Evolutionary conservation across 1,140 invertebrate genomes (phyloP), one percentile per base, ranked within the genome.

Genomic region (Ganaspis sp.): DNA sequence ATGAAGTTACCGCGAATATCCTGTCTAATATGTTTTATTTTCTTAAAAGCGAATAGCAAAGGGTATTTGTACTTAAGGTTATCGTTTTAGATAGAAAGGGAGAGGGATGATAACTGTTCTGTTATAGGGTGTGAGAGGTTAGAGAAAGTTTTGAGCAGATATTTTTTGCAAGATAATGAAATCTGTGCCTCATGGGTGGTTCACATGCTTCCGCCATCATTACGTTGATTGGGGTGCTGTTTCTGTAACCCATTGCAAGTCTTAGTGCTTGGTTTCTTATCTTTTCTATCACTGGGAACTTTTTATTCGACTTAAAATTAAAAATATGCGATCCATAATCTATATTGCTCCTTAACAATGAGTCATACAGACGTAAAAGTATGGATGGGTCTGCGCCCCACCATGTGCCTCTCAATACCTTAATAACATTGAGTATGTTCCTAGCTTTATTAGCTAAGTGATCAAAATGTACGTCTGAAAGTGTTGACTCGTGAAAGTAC

Each of bases 391-490:
- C 12, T 42, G 76, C 79, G 11, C 80, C 80, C 80, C 75, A 83
- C 82, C 78, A 83, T 0, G 72, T 81, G 34, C 75, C 64, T 49
- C 80, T 76, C n/a, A 81, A n/a, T 45, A 74, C 73, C 17, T 75
- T 80, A 0, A 84, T 9, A 29, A 81, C 78, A 40, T 58, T 76
- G 17, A 81, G 70, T 4, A 72, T 0, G 0, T 64, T 42, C 72
- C 72, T 54, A 71, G 69, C 76, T 72, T 81, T 80, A 3, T 4
- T 21, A 4, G 40, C 38, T 1, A 76, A 26, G 34, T 73, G 12
- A 4, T 80, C 58, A 21, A 83, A 70, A 70, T 81, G 80, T 0
- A 3, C 4, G 3, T 79, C 70, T 73, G 80, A 81, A 21, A 76
- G 77, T 12, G 79, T 15, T 21, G 49, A 49, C 19, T 42, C 5